phyloP scores from a whole-genome alignment of 1,140 invertebrate genomes.

The Drosophila jambulina region DNA sequence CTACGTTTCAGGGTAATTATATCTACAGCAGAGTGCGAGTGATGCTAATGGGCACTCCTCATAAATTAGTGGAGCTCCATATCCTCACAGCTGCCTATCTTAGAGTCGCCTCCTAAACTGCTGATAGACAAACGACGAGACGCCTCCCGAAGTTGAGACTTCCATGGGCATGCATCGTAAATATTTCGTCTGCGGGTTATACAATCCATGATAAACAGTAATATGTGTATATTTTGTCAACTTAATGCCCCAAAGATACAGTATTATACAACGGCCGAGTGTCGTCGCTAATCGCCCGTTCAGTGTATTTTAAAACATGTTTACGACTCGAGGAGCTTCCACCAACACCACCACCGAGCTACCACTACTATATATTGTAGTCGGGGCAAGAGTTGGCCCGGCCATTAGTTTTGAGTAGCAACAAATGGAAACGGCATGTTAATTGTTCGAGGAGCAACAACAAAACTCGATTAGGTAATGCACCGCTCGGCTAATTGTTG shows the following conservation, averaged over 20 bases:
- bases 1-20: neutral
- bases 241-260: constrained; percentile 28
- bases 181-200: constrained; percentile 64
- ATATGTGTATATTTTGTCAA: constrained; percentile 39
- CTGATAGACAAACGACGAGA: constrained; percentile 68
- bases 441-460: constrained; percentile 53
- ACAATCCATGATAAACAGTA: constrained; percentile 69
- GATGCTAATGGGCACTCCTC: constrained; percentile 46
- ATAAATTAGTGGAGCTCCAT: constrained; percentile 18
- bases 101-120: constrained; percentile 1
- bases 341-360: neutral
- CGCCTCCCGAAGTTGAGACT: constrained; percentile 6
- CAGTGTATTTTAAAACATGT: constrained; percentile 62
- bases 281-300: constrained; percentile 50
- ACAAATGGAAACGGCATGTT: constrained; percentile 74
- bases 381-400: constrained; percentile 36
- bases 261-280: constrained; percentile 46
- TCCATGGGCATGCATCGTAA: constrained; percentile 44
- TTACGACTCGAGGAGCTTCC: constrained; percentile 42
- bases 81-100: constrained; percentile 37
- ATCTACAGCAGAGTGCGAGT: constrained; percentile 44
- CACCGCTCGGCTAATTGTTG: constrained; percentile 72
- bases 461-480: constrained; percentile 75
- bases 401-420: constrained; percentile 65
- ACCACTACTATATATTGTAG: constrained; percentile 1